Conservation (phyloP, 1,140 invertebrate species). For the Helicoverpa armigera region DNA sequence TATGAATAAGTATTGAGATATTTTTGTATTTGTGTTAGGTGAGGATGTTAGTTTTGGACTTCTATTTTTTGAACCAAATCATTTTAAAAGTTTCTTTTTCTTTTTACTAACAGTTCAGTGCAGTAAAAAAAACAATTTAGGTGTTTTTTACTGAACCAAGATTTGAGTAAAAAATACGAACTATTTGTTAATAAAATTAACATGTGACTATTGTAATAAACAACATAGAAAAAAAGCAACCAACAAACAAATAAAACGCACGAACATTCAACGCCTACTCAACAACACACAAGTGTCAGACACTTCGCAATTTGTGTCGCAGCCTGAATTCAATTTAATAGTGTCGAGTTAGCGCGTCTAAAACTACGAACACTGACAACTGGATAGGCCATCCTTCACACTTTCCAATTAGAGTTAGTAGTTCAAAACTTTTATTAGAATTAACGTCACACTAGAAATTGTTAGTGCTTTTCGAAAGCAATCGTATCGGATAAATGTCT, state of each 20-base stretch:
- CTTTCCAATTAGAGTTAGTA: slow-evolving; percentile 32
- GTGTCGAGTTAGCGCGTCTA: slow-evolving; percentile 17
- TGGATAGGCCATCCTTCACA: slow-evolving; percentile 23
- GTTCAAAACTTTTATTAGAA: slow-evolving; percentile 29
- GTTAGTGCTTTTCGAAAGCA: slow-evolving; percentile 1
- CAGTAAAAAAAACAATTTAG: too few species aligned
- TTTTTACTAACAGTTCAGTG: too few species aligned
- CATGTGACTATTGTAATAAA: too few species aligned
- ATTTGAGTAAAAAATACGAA: too few species aligned
- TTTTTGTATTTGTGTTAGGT: too few species aligned
- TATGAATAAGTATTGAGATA: too few species aligned
- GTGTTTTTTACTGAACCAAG: too few species aligned
- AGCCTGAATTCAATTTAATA: slow-evolving; percentile 38
- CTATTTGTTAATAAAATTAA: too few species aligned
- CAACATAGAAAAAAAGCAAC: neutral
- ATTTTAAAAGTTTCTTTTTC: too few species aligned
- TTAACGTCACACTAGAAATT: slow-evolving; percentile 23
- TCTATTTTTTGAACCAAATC: too few species aligned
- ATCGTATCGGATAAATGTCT: slow-evolving; percentile 35
- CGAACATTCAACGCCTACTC: slow-evolving; percentile 2
- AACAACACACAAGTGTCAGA: neutral
- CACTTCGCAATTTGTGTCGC: slow-evolving; percentile 39
- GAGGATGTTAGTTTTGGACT: too few species aligned
- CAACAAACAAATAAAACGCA: neutral
- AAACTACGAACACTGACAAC: slow-evolving; percentile 33